Evolutionary conservation across 30 jellyfish, hydroid and myxozoan species (phyloP).

Genomic region (Hydractinia symbiolongicarpus): DNA sequence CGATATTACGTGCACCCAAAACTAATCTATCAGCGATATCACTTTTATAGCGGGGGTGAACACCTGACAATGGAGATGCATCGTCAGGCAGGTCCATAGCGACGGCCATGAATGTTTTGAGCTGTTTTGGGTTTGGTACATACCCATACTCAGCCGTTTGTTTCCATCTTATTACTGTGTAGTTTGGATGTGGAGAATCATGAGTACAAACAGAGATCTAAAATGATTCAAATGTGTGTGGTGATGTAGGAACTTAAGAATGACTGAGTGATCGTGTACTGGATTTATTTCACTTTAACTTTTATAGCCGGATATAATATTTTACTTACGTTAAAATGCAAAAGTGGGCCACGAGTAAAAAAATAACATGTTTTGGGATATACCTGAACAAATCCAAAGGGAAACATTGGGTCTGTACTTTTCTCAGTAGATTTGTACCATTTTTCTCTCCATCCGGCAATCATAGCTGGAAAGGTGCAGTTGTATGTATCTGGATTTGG

Average conservation of each 20-base stretch:
- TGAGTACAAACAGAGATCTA: too few relatives aligned
- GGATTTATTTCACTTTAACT: too few relatives aligned
- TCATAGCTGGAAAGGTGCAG: conserved; percentile 47
- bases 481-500: not conserved
- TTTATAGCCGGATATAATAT: too few relatives aligned
- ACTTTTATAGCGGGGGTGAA: conserved; percentile 54
- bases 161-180: conserved; percentile 27
- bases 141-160: conserved; percentile 45
- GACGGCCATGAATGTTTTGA: conserved; percentile 46
- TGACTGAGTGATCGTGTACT: too few relatives aligned
- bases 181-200: not conserved
- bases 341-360: too few relatives aligned
- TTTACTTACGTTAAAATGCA: too few relatives aligned
- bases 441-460: conserved; percentile 37
- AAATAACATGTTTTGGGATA: too few relatives aligned
- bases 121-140: conserved; percentile 41
- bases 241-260: too few relatives aligned
- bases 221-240: too few relatives aligned
- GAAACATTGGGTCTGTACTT: conserved; percentile 29
- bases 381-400: conserved; percentile 60
- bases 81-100: conserved; percentile 52
- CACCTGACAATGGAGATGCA: conserved; percentile 31
- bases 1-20: conserved; percentile 33
- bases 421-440: conserved; percentile 28
- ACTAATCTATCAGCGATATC: conserved; percentile 41